A percentile compares a stretch with the other conserved stretches of the same genome.
Evolutionary conservation across 2,113 vertebrate species (phyloP).

Genomic region (Sprattus sprattus): DNA sequence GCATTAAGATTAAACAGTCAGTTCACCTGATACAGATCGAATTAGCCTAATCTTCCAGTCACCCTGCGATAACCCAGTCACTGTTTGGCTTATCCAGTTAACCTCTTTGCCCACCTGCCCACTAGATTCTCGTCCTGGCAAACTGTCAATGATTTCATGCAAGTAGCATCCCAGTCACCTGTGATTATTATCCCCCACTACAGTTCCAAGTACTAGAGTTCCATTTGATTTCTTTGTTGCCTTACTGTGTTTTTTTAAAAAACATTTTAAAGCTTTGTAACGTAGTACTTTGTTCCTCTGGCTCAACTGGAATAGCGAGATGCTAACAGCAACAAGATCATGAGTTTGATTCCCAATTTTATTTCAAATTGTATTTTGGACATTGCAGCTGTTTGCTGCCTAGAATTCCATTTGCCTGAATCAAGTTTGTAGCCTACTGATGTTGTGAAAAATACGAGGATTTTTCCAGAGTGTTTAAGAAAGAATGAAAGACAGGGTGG

Average conservation of each 20-base stretch:
- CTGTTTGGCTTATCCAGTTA: not conserved
- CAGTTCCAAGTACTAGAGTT: too few relatives aligned
- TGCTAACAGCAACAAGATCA: too few relatives aligned
- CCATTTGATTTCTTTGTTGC: too few relatives aligned
- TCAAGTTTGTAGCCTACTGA: not conserved
- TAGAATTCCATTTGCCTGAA: not conserved
- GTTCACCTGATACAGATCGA: not conserved
- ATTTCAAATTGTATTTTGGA: not conserved
- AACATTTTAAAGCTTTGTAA: too few relatives aligned
- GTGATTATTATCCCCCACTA: too few relatives aligned
- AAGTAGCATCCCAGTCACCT: too few relatives aligned
- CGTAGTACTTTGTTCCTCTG: too few relatives aligned
- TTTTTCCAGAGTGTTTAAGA: not conserved
- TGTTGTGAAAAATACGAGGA: not conserved
- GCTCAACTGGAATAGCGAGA: too few relatives aligned
- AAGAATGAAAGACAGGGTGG: not conserved
- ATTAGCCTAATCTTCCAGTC: not conserved
- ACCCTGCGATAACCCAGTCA: not conserved
- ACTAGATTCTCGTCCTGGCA: too few relatives aligned
- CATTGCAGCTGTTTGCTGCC: not conserved
- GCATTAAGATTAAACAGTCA: not conserved
- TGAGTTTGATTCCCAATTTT: too few relatives aligned
- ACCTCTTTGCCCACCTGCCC: not conserved
- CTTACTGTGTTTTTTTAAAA: too few relatives aligned
- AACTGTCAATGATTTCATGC: too few relatives aligned